These are phyloP conservation scores for Lepisosteus osseus DNA, from an alignment of 2,113 vertebrate genomes.

Conservation along the genomic window DNA sequence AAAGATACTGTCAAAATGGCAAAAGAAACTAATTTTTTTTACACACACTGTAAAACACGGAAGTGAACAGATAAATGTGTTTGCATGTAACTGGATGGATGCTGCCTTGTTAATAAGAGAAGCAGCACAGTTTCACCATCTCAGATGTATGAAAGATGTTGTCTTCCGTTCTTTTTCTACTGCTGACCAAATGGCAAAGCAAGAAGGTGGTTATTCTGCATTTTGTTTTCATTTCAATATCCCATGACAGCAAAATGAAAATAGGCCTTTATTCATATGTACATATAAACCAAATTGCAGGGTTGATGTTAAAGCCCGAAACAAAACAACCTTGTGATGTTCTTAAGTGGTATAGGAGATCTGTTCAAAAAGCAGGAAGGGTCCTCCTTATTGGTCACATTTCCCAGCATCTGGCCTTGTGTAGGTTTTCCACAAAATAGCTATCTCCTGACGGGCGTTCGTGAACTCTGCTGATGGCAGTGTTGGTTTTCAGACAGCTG, in stretches of 20 bases:
- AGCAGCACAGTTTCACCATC: too few species aligned
- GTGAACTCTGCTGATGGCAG: background rate
- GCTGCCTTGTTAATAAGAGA: too few species aligned
- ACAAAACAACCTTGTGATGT: constrained; percentile 33
- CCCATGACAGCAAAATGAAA: constrained; percentile 38
- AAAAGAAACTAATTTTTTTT: too few species aligned
- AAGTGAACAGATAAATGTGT: too few species aligned
- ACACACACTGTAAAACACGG: too few species aligned
- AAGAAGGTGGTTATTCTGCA: background rate
- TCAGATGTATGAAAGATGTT: too few species aligned
- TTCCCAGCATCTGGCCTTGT: constrained; percentile 41
- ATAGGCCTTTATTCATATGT: constrained; percentile 38
- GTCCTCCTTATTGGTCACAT: constrained; percentile 30
- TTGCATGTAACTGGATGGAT: too few species aligned
- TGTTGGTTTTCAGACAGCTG: background rate
- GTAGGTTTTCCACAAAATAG: constrained; percentile 21
- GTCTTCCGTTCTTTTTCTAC: background rate
- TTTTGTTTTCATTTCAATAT: constrained; percentile 29
- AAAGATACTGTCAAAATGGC: too few species aligned
- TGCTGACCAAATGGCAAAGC: background rate
- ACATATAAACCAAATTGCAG: constrained; percentile 45
- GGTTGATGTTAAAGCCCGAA: constrained; percentile 34
- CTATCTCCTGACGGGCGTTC: background rate
- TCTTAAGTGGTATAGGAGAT: constrained; percentile 30
- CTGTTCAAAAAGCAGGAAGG: constrained; percentile 23